phyloP scores from a whole-genome alignment of 2,113 vertebrate genomes.

The Polypterus bichir region DNA sequence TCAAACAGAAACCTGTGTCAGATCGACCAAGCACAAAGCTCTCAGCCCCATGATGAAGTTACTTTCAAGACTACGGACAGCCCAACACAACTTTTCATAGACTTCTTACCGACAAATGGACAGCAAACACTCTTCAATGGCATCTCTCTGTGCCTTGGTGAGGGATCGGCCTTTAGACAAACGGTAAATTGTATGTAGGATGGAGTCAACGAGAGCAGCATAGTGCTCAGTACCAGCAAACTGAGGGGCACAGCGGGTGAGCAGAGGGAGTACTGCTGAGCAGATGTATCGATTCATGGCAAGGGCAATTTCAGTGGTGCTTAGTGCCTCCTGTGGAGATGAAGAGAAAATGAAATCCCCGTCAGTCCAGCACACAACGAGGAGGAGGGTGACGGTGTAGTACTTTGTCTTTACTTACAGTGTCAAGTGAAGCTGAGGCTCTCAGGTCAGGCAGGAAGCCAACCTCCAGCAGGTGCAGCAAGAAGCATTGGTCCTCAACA shows the following conservation, averaged over 20 bases:
- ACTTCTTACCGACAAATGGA: constrained; percentile 78
- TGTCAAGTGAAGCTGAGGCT: constrained; percentile 83
- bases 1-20: background rate
- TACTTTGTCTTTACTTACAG: constrained; percentile 50
- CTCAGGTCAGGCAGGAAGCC: constrained; percentile 90
- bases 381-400: no score
- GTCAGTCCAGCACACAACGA: no score
- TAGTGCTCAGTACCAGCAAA: constrained; percentile 86
- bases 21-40: background rate
- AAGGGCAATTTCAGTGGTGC: constrained; percentile 85
- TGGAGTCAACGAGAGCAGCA: constrained; percentile 79
- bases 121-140: constrained; percentile 91
- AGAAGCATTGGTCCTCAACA: constrained; percentile 84
- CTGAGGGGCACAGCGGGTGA: constrained; percentile 85
- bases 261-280: constrained; percentile 80
- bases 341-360: background rate
- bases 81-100: no score
- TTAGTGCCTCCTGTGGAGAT: constrained; percentile 66
- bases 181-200: constrained; percentile 85
- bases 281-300: constrained; percentile 90
- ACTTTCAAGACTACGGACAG: no score
- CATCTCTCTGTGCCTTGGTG: constrained; percentile 92
- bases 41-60: no score
- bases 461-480: constrained; percentile 87
- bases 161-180: constrained; percentile 90